Evolutionary conservation across 2,888 invertebrate species (phyloP).

Genomic region (Nephrotoma flavescens): DNA sequence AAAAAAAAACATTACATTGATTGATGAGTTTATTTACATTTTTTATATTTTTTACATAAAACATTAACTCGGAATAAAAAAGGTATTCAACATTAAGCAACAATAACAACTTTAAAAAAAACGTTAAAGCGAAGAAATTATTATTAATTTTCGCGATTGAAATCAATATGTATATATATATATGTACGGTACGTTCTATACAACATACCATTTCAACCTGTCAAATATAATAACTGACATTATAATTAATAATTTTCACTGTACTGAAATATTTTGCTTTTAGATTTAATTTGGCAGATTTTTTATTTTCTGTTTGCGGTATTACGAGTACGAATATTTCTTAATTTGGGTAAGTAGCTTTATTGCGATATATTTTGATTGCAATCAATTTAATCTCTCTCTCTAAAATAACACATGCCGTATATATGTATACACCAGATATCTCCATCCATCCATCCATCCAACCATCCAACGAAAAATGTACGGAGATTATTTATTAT

Average conservation of each 20-base stretch:
- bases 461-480: neutral
- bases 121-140: neutral
- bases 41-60: neutral
- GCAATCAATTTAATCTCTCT: neutral
- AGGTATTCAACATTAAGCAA: neutral
- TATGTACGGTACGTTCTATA: neutral
- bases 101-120: neutral
- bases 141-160: neutral
- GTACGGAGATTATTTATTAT: neutral
- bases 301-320: neutral
- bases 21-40: neutral
- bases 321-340: neutral
- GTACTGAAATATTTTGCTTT: neutral
- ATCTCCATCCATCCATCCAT: neutral
- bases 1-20: neutral
- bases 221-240: neutral
- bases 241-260: neutral
- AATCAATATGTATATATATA: neutral
- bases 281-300: neutral
- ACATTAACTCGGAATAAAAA: neutral
- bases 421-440: neutral
- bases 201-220: neutral
- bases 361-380: neutral
- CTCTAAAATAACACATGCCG: neutral
- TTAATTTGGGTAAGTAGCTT: neutral